These are phyloP conservation scores for Neoitamus cyanurus DNA, from an alignment of 2,888 invertebrate genomes.

Conservation along the genomic window DNA sequence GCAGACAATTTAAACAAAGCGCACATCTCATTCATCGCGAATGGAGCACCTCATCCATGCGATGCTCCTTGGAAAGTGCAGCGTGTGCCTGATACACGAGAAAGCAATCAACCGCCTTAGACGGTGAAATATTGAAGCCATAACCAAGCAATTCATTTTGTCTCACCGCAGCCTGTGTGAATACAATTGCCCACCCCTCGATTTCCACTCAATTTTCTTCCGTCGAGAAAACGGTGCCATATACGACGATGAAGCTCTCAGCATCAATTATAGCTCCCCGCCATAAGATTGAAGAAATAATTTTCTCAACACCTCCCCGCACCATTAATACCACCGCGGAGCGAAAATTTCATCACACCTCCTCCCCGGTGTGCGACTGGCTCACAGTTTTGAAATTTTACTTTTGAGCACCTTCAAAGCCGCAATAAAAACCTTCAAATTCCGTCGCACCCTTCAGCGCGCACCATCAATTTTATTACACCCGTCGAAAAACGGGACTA, in stretches of 20 bases:
- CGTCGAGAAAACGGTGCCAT: not conserved
- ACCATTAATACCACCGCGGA: conserved; percentile 4
- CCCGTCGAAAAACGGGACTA: not conserved
- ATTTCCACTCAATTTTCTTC: conserved; percentile 29
- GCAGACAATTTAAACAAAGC: not conserved
- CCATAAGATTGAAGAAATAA: conserved; percentile 16
- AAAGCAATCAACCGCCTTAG: not conserved
- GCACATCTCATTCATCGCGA: not conserved
- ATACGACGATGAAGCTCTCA: not conserved
- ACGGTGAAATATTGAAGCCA: not conserved
- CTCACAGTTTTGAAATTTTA: conserved; percentile 40
- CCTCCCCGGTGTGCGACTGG: not conserved
- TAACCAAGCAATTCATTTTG: not conserved
- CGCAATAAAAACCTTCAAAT: conserved; percentile 46
- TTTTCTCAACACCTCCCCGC: conserved; percentile 40
- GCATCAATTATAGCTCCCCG: conserved; percentile 33
- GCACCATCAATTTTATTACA: conserved; percentile 38
- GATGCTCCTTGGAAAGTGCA: not conserved
- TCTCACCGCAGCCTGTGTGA: not conserved
- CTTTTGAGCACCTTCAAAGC: conserved; percentile 45
- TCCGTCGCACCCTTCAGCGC: not conserved
- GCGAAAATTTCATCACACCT: conserved; percentile 30
- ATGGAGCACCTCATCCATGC: not conserved
- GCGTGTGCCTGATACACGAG: not conserved
- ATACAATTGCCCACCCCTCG: not conserved